A percentile compares a stretch with the other conserved stretches of the same genome.
Conservation (phyloP, 2,113 vertebrate genomes). For the Lepus americanus region DNA sequence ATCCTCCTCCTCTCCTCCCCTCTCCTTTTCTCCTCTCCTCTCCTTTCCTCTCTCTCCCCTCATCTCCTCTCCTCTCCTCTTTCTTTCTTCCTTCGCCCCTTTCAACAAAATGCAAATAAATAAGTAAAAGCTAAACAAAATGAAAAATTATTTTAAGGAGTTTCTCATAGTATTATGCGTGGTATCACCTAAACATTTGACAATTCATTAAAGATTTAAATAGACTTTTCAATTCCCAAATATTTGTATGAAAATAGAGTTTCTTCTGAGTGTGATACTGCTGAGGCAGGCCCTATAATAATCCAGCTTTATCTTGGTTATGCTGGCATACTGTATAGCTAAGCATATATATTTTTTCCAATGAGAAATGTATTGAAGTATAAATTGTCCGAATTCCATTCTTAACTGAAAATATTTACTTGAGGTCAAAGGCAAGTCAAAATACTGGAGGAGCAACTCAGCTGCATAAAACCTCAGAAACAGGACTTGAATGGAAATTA, state of each 20-base stretch:
- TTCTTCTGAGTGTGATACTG: conserved; percentile 13
- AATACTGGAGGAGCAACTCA: conserved; percentile 62
- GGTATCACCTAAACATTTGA: neutral
- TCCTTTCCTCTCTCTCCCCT: too few species aligned
- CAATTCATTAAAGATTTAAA: conserved; percentile 56
- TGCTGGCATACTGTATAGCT: neutral
- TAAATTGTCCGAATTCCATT: conserved; percentile 57
- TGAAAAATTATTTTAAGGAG: neutral
- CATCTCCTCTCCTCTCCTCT: too few species aligned
- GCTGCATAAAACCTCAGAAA: conserved; percentile 46
- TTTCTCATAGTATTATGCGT: conserved; percentile 28
- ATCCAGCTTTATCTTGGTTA: neutral
- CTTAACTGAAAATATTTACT: conserved; percentile 49
- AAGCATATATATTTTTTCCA: conserved; percentile 35
- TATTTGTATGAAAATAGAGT: conserved; percentile 41
- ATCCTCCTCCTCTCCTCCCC: too few species aligned
- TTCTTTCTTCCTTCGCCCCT: too few species aligned
- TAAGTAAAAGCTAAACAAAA: too few species aligned
- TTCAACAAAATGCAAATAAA: too few species aligned
- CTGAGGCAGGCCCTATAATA: neutral
- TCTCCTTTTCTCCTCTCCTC: too few species aligned
- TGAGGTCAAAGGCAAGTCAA: conserved; percentile 62
- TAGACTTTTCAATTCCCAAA: conserved; percentile 37
- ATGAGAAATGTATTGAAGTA: conserved; percentile 59
- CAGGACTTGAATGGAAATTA: neutral